Evolutionary conservation across 2,888 invertebrate species (phyloP), one percentile per base, ranked within the genome.

Genomic region (Thymelicus acteon): DNA sequence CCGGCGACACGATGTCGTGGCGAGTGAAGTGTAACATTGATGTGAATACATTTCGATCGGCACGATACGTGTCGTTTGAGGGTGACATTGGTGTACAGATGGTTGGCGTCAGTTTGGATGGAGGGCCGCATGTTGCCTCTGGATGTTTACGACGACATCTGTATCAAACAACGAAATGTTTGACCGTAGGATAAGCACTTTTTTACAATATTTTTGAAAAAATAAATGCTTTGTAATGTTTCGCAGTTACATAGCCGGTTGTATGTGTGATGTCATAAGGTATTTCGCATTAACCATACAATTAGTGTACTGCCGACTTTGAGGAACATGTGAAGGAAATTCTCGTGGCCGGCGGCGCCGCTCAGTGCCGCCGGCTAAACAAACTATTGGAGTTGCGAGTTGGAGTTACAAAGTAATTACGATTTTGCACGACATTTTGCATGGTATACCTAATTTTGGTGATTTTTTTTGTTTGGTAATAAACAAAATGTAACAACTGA

Each of bases 141-240:
- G 67, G 67, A 67, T 52, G 61, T 67, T 69, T 69, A 63, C 70
- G 64, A 37, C 49, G 52, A 60, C 70, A 65, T 65, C 44, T 65
- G 65, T 65, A 71, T 71, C 71, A 71, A 71, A 71, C 71, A 71
- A 71, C 71, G 71, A 71, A 52, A 71, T 71, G 71, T 71, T 71
- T 71, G 71, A 71, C 44, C 49, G 65, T 71, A 71, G 65, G 65
- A 65, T 71, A 71, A 71, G 71, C 71, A 71, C 71, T 71, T 71
- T 71, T 71, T 71, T 71, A 71, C 71, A 71, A 71, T 71, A 71
- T 65, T 71, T 71, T 71, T 71, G 70, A 71, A 65, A 64, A 70
- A 70, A 64, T 63, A 70, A 70, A 70, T 70, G 70, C 70, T 70
- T 70, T 70, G 70, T 70, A 70, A 70, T 64, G 60, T 70, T 70